Evolutionary conservation across 2,888 invertebrate genomes (phyloP).

Genomic region (Tanypteryx hageni): DNA sequence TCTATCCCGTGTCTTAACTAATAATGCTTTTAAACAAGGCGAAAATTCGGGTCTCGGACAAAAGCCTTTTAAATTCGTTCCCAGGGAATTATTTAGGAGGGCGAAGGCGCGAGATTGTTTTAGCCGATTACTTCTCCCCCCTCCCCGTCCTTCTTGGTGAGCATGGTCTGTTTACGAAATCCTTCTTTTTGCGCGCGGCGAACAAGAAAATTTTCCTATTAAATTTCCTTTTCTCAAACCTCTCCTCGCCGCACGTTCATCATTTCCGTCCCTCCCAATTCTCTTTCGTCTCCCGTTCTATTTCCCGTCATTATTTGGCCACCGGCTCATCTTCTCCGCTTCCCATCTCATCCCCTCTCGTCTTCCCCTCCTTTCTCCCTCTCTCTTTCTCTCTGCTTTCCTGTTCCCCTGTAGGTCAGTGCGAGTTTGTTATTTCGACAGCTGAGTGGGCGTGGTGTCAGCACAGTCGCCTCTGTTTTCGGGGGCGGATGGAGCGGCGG

Average conservation of each 20-base stretch:
- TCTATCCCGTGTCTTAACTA: too few species aligned
- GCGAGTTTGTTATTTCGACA: constrained; percentile 56
- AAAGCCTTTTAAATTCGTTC: too few species aligned
- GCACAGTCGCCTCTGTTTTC: constrained; percentile 30
- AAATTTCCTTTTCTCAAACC: not conserved
- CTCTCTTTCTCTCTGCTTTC: not conserved
- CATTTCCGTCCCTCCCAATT: not conserved
- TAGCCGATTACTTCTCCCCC: not conserved
- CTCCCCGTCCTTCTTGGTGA: not conserved
- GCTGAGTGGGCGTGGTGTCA: constrained; percentile 36
- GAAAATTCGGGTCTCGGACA: too few species aligned
- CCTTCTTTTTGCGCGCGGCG: not conserved
- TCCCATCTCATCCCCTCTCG: too few species aligned
- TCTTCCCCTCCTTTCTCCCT: not conserved
- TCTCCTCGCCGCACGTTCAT: not conserved
- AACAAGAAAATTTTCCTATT: not conserved
- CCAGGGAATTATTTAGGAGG: too few species aligned
- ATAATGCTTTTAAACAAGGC: too few species aligned
- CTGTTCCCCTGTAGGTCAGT: constrained; percentile 45
- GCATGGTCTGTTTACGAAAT: not conserved
- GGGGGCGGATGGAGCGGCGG: not conserved
- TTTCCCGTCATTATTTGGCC: not conserved
- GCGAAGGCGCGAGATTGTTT: not conserved
- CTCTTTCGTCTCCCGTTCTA: not conserved
- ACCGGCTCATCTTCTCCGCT: not conserved